A percentile compares a stretch with the other conserved stretches of the same genome.
Evolutionary conservation across 2,113 vertebrate species (phyloP).

Genomic region (Echinops telfairi): DNA sequence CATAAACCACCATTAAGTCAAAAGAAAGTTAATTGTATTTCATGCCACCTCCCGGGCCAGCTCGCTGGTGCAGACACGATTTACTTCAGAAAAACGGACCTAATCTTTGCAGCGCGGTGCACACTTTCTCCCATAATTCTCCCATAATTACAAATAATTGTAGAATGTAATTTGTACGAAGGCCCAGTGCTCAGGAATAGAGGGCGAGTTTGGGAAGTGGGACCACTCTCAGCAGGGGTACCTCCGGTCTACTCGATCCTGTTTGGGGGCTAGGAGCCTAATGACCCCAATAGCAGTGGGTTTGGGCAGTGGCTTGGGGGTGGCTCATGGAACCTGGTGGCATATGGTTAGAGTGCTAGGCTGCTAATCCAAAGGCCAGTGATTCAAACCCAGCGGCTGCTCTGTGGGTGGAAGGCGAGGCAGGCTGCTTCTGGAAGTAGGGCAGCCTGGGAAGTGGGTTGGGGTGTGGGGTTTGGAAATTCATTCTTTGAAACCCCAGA

Average conservation of each 20-base stretch:
- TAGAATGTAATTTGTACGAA: constrained; percentile 24
- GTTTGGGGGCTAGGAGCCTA: too few species aligned
- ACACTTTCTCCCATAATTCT: constrained; percentile 19
- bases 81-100: not conserved
- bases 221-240: constrained; percentile 20
- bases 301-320: not conserved
- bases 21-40: constrained; percentile 28
- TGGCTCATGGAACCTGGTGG: not conserved
- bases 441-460: too few species aligned
- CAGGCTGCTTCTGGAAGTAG: too few species aligned
- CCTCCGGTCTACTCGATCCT: not conserved
- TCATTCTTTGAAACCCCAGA: too few species aligned
- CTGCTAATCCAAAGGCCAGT: not conserved
- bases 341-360: not conserved
- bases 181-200: not conserved
- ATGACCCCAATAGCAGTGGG: too few species aligned
- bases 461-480: too few species aligned
- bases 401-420: not conserved
- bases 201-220: not conserved
- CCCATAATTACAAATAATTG: constrained; percentile 41
- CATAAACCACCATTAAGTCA: constrained; percentile 38
- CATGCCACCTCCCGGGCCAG: not conserved
- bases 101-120: not conserved
- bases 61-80: not conserved
- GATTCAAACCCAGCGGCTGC: not conserved